Evolutionary conservation across 2,113 vertebrate species (phyloP), one percentile per base, ranked within the genome.

Genomic region (Oxyura jamaicensis): DNA sequence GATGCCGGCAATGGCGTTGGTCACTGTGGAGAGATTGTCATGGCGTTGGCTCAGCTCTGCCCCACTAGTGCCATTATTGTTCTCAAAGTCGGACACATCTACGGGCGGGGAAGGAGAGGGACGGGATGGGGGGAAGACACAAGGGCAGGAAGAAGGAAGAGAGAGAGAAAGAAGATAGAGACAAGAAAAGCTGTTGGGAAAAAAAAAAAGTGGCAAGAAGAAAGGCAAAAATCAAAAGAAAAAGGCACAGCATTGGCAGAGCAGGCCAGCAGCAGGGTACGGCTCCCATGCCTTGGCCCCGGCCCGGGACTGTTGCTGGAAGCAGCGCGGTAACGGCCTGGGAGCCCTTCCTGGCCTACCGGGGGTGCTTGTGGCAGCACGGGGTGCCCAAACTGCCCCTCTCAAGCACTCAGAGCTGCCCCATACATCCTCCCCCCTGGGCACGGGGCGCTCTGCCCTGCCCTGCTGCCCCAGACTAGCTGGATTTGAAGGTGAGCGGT

Each of bases 11-110:
- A 99, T 99, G 95, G 99, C 98, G 62, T 99, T 99, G 98, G 99
- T 99, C 99, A 99, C 99, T 99, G 99, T 98, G 99, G 98, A 99
- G 98, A 99, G 98, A 98, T 97, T 96, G 99, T 99, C 99, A 99
- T 97, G 98, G 96, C 97, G 98, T 97, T 98, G 98, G 98, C 98
- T 99, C 97, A 97, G 83, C 95, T 95, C 94, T 85, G 88, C 53
- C 98, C 98, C 95, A 96, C 96, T 95, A 97, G 88, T 98, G 98
- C 95, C 96, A 96, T 98, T 98, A 98, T 98, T 98, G 98, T 98
- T 98, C 98, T 98, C 98, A 98, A 98, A 96, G 98, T 99, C 98
- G 95, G 98, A 98, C 95, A 98, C 69, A 97, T 99, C 99, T 99
- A 98, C 4, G 94, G 96, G 96, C 5, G 22, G 23, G 87, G 95